Evolutionary conservation across 2,113 vertebrate species (phyloP).

Genomic region (Chroicocephalus ridibundus): DNA sequence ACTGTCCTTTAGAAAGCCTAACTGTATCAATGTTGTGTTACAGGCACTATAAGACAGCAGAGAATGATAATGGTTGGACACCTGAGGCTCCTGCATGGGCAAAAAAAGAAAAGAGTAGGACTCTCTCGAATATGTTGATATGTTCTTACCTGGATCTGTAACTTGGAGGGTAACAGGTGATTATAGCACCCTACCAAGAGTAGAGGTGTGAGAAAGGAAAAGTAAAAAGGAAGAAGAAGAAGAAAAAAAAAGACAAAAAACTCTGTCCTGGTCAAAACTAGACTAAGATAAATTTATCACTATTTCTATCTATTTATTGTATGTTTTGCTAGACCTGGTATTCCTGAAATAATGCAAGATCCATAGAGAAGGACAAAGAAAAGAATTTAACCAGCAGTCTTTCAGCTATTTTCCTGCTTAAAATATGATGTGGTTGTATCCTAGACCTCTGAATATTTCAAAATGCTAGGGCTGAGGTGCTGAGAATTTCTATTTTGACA

Average conservation of each 20-base stretch:
- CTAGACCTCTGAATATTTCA: neutral
- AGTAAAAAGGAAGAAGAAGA: neutral
- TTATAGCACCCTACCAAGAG: neutral
- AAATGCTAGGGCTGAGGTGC: neutral
- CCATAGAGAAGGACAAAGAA: neutral
- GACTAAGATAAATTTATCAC: neutral
- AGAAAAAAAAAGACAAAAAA: neutral
- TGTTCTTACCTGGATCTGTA: neutral
- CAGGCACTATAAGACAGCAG: neutral
- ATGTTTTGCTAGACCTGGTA: neutral
- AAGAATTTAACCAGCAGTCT: neutral
- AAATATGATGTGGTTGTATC: neutral
- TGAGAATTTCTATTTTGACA: neutral
- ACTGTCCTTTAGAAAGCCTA: neutral
- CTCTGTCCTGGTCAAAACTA: neutral
- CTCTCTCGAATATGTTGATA: fast-evolving
- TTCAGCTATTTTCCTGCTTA: neutral
- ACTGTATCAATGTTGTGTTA: neutral
- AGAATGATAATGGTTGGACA: neutral
- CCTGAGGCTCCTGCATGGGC: neutral
- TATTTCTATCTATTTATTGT: neutral
- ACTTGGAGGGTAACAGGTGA: neutral
- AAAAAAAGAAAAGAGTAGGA: neutral
- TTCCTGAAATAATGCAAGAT: neutral
- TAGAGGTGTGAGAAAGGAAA: neutral